These are phyloP conservation scores for Uropetala carovei DNA, from an alignment of 2,888 invertebrate species.

Conservation along the genomic window DNA sequence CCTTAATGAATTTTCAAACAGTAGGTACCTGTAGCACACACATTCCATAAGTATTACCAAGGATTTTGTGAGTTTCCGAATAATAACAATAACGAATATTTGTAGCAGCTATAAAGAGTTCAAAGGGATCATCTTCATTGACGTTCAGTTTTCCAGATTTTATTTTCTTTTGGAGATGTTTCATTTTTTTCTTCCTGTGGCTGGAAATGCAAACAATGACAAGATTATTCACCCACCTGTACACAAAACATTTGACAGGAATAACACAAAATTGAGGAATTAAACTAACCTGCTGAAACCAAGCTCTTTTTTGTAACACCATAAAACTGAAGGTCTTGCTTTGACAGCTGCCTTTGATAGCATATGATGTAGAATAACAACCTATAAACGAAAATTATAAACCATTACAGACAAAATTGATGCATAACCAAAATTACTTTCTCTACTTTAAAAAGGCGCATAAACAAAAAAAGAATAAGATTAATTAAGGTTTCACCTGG, in stretches of 20 bases:
- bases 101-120: conserved; percentile 96
- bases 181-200: conserved; percentile 95
- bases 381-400: conserved; percentile 77
- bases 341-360: conserved; percentile 95
- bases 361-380: conserved; percentile 98
- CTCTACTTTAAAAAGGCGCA: no score
- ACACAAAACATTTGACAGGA: neutral
- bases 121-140: conserved; percentile 97
- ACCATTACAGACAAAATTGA: neutral
- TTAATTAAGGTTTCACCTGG: conserved; percentile 81
- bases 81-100: conserved; percentile 98
- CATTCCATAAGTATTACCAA: conserved; percentile 97
- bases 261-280: conserved; percentile 4
- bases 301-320: conserved; percentile 99
- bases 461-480: neutral
- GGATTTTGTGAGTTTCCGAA: conserved; percentile 96
- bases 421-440: neutral
- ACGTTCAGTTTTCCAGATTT: conserved; percentile 92
- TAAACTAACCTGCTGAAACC: conserved; percentile 87
- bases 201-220: conserved; percentile 76
- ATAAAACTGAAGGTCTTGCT: conserved; percentile 94
- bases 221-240: neutral
- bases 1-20: neutral
- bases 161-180: conserved; percentile 87
- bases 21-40: conserved; percentile 90